Base-by-base conservation (phyloP, 1,140 invertebrate genomes). In the Leptoteleia sp. region DNA sequence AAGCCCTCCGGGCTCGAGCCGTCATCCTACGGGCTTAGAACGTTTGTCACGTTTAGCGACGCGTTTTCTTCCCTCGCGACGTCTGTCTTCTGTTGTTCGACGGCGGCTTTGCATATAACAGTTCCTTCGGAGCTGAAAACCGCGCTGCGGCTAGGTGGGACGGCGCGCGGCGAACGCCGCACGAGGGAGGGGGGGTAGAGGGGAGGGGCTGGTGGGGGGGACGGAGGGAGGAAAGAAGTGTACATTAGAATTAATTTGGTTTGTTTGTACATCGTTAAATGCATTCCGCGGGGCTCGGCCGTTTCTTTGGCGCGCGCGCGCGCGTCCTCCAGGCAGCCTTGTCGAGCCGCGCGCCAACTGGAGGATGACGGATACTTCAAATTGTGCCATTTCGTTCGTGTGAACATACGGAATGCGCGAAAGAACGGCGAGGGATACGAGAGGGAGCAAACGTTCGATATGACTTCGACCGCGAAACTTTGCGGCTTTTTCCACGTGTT, bases 311-410 rank as follows among this genome's bases (percentile, higher is more conserved):
- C n/a, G n/a, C n/a, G n/a, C n/a, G n/a, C n/a, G 42, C 70, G 52
- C 43, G 61, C 76, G 80, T 76, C 80, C 80, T 81, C 71, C 76
- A 81, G 55, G 67, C 72, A 81, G 76, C 72, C 80, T 79, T 76
- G 80, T 52, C 62, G 29, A 64, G 42, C 62, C 42, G 38, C 57
- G 17, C n/a, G n/a, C n/a, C 50, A 55, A 70, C 62, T 11, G 29
- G 52, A 57, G 38, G 19, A 72, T 54, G 70, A 68, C 57, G 61
- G 67, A 65, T 65, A 57, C 62, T 54, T 68, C 37, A 27, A 22
- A 61, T 61, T 40, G 54, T 25, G 55, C 70, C 70, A 40, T 73
- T 73, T 73, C 59, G 57, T 72, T 47, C 47, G 43, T 38, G 29
- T 19, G 68, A 54, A 35, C 72, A 40, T 29, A 31, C 29, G 62